Evolutionary conservation across 2,113 vertebrate genomes (phyloP).

Genomic region (Typhlomys cinereus): DNA sequence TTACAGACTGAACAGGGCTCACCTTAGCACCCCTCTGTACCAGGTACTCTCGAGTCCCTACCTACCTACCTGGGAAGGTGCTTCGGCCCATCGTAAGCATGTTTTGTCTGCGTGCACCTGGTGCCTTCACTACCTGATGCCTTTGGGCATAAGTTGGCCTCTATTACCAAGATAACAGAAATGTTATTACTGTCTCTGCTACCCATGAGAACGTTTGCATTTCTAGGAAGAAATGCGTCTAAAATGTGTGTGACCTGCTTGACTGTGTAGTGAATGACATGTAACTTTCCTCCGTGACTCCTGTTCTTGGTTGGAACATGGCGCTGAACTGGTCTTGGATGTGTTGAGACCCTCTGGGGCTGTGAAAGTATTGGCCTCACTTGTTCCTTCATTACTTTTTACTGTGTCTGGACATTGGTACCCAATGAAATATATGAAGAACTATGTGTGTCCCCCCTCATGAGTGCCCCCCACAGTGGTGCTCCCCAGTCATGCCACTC

Average conservation of each 20-base stretch:
- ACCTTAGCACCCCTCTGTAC: neutral
- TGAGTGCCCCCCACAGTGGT: neutral
- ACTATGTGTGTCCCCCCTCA: too few relatives aligned
- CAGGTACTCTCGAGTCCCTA: neutral
- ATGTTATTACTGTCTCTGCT: constrained; percentile 17
- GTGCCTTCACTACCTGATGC: neutral
- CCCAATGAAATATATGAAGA: neutral
- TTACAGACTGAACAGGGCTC: neutral
- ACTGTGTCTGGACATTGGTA: neutral
- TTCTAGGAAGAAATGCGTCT: constrained; percentile 48
- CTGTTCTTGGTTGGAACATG: neutral
- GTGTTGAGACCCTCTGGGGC: neutral
- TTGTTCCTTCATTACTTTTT: constrained; percentile 35
- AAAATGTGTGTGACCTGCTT: constrained; percentile 34
- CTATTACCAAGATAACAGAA: neutral
- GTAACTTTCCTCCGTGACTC: constrained; percentile 37
- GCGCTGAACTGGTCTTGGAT: constrained; percentile 26
- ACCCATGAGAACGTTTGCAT: constrained; percentile 14
- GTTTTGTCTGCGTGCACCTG: neutral
- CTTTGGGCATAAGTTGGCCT: neutral
- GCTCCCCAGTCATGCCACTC: neutral
- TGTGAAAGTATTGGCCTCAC: neutral
- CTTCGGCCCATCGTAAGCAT: neutral
- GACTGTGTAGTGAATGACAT: neutral
- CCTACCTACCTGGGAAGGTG: neutral